These are phyloP conservation scores for Cettia cetti DNA, from an alignment of 2,113 vertebrate species.

Conservation along the genomic window DNA sequence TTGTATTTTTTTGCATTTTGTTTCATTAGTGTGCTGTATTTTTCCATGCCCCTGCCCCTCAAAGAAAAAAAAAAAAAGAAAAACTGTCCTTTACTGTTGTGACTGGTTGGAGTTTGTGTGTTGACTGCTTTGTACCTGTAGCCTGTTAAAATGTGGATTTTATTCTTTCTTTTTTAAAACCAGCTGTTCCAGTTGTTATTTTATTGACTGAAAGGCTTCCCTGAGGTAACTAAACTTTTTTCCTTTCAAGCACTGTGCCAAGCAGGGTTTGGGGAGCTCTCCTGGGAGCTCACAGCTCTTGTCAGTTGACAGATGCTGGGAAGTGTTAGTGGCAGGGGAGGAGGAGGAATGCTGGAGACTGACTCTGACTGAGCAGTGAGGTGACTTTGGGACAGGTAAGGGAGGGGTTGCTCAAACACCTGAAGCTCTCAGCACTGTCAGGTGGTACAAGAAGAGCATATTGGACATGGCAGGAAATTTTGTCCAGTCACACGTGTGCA, in stretches of 20 bases:
- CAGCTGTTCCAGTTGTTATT: constrained; percentile 1
- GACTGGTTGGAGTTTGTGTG: constrained; percentile 68
- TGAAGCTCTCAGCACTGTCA: neutral
- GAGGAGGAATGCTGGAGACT: neutral
- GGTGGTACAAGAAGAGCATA: neutral
- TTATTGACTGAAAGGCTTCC: neutral
- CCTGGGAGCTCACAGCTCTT: neutral
- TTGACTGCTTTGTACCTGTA: constrained; percentile 51
- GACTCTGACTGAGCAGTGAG: neutral
- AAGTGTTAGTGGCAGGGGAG: neutral
- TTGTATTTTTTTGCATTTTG: constrained; percentile 77
- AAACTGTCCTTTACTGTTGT: constrained; percentile 71
- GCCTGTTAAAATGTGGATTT: constrained; percentile 36
- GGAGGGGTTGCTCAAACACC: neutral
- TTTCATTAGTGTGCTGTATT: constrained; percentile 82
- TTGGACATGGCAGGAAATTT: neutral
- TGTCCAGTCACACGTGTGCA: fast-evolving
- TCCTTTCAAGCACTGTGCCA: neutral
- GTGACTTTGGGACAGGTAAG: fast-evolving
- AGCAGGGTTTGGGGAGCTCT: neutral
- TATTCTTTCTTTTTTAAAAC: constrained; percentile 4
- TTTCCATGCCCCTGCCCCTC: constrained; percentile 70
- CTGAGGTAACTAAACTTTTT: neutral
- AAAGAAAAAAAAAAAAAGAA: constrained; percentile 33
- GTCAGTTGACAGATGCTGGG: neutral